phyloP scores from a whole-genome alignment of 2,797 vertebrate genomes.

The Parauchenoglanis punctatus region DNA sequence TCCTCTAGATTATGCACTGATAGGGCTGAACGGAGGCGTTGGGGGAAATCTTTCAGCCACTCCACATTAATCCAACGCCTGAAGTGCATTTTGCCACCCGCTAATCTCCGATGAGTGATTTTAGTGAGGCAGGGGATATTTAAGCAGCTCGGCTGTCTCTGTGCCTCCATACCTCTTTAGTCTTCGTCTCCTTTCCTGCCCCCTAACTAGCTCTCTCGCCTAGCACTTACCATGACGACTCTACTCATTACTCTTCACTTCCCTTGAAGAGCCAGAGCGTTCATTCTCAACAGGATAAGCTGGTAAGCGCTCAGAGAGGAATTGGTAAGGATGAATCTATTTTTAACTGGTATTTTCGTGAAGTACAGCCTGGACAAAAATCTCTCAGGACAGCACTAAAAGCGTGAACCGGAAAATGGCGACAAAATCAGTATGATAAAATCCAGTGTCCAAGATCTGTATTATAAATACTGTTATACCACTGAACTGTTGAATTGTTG shows the following conservation, averaged over 20 bases:
- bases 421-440: neutral
- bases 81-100: constrained; percentile 22
- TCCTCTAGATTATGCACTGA: constrained; percentile 33
- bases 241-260: constrained; percentile 19
- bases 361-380: neutral
- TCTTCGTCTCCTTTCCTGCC: constrained; percentile 12
- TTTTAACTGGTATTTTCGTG: neutral
- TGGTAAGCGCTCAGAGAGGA: neutral
- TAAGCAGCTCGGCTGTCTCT: neutral
- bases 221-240: constrained; percentile 10
- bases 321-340: neutral
- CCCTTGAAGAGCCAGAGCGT: neutral
- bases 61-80: constrained; percentile 33
- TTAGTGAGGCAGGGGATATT: neutral
- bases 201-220: constrained; percentile 1
- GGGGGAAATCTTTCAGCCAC: constrained; percentile 33
- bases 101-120: constrained; percentile 39
- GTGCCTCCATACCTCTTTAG: constrained; percentile 1
- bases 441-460: neutral
- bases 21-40: constrained; percentile 22
- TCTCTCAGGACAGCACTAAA: neutral
- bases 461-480: neutral
- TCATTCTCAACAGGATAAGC: neutral
- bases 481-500: neutral
- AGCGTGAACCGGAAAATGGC: neutral